Evolutionary conservation across 2,797 vertebrate species (phyloP).

Genomic region (Alauda arvensis): DNA sequence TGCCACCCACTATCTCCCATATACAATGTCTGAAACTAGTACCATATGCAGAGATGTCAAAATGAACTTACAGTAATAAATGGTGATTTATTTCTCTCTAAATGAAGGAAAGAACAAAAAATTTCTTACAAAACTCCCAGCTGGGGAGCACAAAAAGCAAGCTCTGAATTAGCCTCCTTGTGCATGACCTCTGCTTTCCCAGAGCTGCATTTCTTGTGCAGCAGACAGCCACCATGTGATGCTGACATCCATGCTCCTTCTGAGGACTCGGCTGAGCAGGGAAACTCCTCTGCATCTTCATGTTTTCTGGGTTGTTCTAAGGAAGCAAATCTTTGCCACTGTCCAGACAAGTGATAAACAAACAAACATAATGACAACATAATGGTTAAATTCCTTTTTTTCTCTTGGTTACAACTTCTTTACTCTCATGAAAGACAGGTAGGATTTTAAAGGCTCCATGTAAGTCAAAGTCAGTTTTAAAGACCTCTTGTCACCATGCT

Average conservation of each 20-base stretch:
- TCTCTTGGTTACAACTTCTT: background rate
- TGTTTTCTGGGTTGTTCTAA: background rate
- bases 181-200: fast-evolving
- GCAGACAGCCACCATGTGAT: fast-evolving
- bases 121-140: background rate
- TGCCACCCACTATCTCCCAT: background rate
- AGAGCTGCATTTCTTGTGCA: background rate
- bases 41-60: background rate
- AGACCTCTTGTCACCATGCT: background rate
- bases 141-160: background rate
- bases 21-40: background rate
- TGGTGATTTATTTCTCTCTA: background rate
- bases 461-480: background rate
- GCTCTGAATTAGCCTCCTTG: background rate
- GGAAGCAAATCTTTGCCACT: background rate
- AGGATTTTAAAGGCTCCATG: fast-evolving
- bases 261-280: background rate
- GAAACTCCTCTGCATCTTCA: background rate
- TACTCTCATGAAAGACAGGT: background rate
- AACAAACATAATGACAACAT: background rate
- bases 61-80: background rate
- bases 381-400: background rate
- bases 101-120: background rate
- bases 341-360: background rate
- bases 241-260: fast-evolving